Base-by-base conservation (phyloP, 2,888 invertebrate genomes). In the Epistrophe grossulariae region DNA sequence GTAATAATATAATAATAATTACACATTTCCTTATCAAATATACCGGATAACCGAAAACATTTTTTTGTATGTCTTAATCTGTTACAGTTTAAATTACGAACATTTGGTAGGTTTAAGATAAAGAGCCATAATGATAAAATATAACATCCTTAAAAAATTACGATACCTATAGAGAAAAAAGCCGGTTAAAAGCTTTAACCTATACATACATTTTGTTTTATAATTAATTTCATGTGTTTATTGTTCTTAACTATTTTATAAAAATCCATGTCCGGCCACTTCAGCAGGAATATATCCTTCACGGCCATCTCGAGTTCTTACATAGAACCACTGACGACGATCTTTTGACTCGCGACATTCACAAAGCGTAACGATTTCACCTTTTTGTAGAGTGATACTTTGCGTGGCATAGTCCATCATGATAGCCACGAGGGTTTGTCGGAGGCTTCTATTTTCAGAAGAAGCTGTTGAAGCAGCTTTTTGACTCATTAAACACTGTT, bases 231-330 rank as follows among this genome's bases (percentile, higher is more conserved):
- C 9, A 31, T 17, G 13, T n/a, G 5, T 6, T 35, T 45, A n/a
- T 60, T 17, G 15, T 60, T 60, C 17, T 45, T 66, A 52, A 24
- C 28, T 15, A 4, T n/a, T 66, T 79, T 93, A 96, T 91, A 97
- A 94, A 91, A 96, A 97, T 19, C 97, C 96, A 92, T 97, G 95
- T 5, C 96, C 97, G 60, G 96, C 96, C 19, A 96, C 94, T 62
- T 94, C 95, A 10, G 97, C 96, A 0, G 97, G 97, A 89, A 97
- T 97, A 89, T 96, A 96, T 55, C 97, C 97, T 90, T 96, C 95
- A 84, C 93, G 93, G 0, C 96, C 96, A 89, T 96, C 95, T 85
- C 94, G 94, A 89, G 95, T 95, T 90, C 94, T 94, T 55, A 97
- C 95, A 93, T 95, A 96, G 92, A 97, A 97, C 97, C 97, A 97